Evolutionary conservation across 2,797 vertebrate species (phyloP).

Genomic region (Hyperoplus lanceolatus): DNA sequence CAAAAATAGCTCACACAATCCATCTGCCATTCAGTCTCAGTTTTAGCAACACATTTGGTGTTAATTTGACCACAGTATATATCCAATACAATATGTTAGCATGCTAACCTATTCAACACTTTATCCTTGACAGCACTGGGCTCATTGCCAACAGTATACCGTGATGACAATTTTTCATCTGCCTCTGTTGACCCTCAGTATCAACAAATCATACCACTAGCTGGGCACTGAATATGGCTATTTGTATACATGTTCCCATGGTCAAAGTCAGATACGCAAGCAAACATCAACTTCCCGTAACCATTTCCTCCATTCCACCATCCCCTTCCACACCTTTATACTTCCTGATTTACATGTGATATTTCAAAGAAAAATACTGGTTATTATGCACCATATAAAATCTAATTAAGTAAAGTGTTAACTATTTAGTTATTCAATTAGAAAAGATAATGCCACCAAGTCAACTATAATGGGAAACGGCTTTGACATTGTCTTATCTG

Average conservation of each 20-base stretch:
- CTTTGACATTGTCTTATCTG: not conserved
- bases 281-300: constrained; percentile 16
- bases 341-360: not conserved
- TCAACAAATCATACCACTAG: constrained; percentile 63
- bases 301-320: not conserved
- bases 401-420: not conserved
- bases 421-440: not conserved
- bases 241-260: constrained; percentile 51
- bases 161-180: constrained; percentile 31
- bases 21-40: constrained; percentile 43
- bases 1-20: constrained; percentile 41
- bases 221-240: constrained; percentile 57
- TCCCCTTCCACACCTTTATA: not conserved
- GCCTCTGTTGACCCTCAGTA: constrained; percentile 54
- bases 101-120: constrained; percentile 34
- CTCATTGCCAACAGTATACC: constrained; percentile 45
- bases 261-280: constrained; percentile 32
- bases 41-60: constrained; percentile 43
- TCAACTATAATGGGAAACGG: not conserved
- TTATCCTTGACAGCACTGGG: constrained; percentile 39
- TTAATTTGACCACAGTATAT: constrained; percentile 37
- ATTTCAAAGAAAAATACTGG: not conserved
- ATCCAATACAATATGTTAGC: constrained; percentile 40
- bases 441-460: not conserved
- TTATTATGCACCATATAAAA: not conserved